Evolutionary conservation across 2,888 invertebrate species (phyloP).

Genomic region (Nomada fabriciana): DNA sequence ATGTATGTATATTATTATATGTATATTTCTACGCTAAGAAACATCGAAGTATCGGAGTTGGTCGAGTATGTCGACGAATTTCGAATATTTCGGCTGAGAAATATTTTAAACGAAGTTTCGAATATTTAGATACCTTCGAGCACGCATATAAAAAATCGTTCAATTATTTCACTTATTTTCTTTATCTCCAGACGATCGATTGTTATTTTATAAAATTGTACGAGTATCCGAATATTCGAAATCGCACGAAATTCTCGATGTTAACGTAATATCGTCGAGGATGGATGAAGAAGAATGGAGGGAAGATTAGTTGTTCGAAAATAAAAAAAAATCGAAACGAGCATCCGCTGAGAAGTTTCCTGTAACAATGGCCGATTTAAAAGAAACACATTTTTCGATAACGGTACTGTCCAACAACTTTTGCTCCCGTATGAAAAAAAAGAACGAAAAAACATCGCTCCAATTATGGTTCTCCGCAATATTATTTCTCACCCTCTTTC

Average conservation of each 20-base stretch:
- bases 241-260: background rate
- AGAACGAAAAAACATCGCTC: background rate
- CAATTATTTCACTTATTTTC: too few species aligned
- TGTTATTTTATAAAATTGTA: background rate
- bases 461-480: constrained; percentile 34
- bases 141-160: constrained; percentile 1
- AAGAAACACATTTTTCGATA: constrained; percentile 18
- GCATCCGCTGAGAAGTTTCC: constrained; percentile 52
- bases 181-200: background rate
- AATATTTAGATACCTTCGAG: constrained; percentile 4
- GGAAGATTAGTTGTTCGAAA: background rate
- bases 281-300: constrained; percentile 4
- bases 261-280: background rate
- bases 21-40: constrained; percentile 17
- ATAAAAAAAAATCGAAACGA: constrained; percentile 47
- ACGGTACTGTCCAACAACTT: constrained; percentile 53
- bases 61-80: background rate
- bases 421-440: constrained; percentile 62
- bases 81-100: constrained; percentile 1
- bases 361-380: constrained; percentile 44
- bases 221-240: constrained; percentile 2
- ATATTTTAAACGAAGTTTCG: background rate
- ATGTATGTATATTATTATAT: constrained; percentile 6
- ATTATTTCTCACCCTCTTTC: background rate
- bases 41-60: constrained; percentile 5